Evolutionary conservation across 2,888 invertebrate genomes (phyloP).

Genomic region (Schizaphis graminum): DNA sequence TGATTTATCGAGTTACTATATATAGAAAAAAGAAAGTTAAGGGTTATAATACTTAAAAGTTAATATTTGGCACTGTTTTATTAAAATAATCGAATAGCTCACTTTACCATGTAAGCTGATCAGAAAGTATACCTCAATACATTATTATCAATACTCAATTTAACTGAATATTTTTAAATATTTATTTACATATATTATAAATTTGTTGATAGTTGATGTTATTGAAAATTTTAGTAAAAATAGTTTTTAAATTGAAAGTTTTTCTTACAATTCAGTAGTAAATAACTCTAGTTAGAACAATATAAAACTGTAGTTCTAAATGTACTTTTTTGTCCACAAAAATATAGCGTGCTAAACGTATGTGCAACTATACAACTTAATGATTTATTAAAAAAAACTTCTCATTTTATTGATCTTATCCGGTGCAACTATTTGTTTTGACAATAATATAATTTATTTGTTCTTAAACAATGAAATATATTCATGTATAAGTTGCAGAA

Average conservation of each 20-base stretch:
- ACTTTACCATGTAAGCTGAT: background rate
- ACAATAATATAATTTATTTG: background rate
- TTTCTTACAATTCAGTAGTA: background rate
- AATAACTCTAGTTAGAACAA: background rate
- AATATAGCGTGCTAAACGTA: background rate
- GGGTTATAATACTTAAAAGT: background rate
- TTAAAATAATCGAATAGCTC: background rate
- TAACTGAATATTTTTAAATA: background rate
- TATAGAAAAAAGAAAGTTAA: background rate
- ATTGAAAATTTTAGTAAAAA: background rate
- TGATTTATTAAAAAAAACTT: background rate
- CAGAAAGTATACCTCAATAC: background rate
- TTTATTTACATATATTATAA: background rate
- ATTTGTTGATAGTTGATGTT: background rate
- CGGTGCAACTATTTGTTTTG: background rate
- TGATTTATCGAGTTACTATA: background rate
- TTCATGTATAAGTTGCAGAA: background rate
- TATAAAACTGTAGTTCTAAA: background rate
- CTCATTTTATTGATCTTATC: background rate
- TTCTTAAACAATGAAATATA: background rate
- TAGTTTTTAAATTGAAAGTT: background rate
- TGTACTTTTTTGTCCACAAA: background rate
- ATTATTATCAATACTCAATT: background rate
- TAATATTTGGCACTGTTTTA: background rate
- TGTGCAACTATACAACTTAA: background rate